Conservation (phyloP, 1,140 invertebrate genomes). For the Meteorus sp. region DNA sequence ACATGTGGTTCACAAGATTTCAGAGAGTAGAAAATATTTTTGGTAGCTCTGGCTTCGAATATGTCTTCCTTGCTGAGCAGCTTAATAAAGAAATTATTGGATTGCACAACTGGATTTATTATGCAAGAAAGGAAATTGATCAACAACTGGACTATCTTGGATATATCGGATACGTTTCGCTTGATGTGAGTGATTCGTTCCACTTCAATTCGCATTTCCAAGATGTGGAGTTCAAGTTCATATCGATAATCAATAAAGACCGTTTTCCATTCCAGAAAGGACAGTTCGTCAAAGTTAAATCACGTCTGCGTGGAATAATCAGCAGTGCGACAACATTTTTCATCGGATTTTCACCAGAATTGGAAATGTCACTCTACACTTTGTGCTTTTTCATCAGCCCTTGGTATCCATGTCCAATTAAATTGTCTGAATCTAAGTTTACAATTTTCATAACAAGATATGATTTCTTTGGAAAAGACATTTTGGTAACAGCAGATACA, state of each 20-base stretch:
- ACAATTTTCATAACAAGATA: conserved; percentile 53
- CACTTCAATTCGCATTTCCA: too few species aligned
- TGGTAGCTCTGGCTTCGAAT: conserved; percentile 65
- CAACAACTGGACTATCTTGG: conserved; percentile 63
- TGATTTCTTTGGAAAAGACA: conserved; percentile 56
- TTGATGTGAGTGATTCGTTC: conserved; percentile 52
- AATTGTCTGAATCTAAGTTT: conserved; percentile 50
- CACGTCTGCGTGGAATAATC: conserved; percentile 57
- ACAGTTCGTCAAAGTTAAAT: conserved; percentile 58
- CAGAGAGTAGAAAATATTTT: conserved; percentile 57
- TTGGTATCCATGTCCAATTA: conserved; percentile 57
- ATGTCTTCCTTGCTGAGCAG: conserved; percentile 65
- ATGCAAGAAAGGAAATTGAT: conserved; percentile 59
- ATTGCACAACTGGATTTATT: conserved; percentile 67
- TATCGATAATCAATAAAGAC: too few species aligned
- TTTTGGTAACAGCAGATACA: conserved; percentile 49
- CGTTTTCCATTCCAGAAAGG: conserved; percentile 51
- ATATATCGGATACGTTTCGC: conserved; percentile 55
- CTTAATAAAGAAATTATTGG: conserved; percentile 62
- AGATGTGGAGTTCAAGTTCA: too few species aligned
- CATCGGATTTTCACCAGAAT: conserved; percentile 70
- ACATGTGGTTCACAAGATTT: conserved; percentile 63
- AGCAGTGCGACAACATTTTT: conserved; percentile 64
- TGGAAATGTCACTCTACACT: conserved; percentile 72
- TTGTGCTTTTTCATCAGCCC: conserved; percentile 64